Base-by-base conservation (phyloP, 1,140 invertebrate genomes). In the Heliothis subflexa region DNA sequence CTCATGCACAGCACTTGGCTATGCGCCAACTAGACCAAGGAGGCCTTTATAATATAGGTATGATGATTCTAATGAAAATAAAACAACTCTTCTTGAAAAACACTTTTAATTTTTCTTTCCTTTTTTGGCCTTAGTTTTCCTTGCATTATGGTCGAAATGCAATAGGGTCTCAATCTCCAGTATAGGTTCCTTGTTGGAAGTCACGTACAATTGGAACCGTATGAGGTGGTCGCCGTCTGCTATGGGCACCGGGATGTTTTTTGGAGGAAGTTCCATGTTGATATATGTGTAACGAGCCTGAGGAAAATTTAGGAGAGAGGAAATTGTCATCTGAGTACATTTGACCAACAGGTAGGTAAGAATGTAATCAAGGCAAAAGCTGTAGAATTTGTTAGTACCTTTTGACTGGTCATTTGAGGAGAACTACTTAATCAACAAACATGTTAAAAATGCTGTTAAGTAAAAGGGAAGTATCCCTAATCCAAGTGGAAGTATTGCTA, bases 221-320 rank as follows among this genome's bases (percentile, higher is more conserved):
- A 80, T 54, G 18, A 47, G 71, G 54, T 70, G 74, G 55, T 82
- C 78, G 12, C 75, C 79, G 12, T 81, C 47, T 10, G 79, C 61
- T 47, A 86, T 74, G 2, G 85, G 85, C 2, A 86, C 40, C 0
- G 81, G 83, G n/a, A 82, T 79, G 50, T 85, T 83, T 50, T 81
- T 83, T 0, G 85, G 85, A 1, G 85, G 85, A 10, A 86, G 33
- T 14, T 85, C 81, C 79, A 86, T 78, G 45, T 86, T 80, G 9
- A 28, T 40, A 7, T 82, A 68, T 12, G 54, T 28, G 25, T 86
- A 85, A 25, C 50, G 79, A 14, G 57, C 80, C 85, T 86, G 72
- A 4, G 70, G 76, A 66, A 0, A 78, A n/a, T 25, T 2, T 61
- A 68, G 21, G 55, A 52, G 21, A 45, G 1, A 13, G 14, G n/a